Percentiles rank a stretch among this genome's conserved stretches.
phyloP scores from a whole-genome alignment of 2,888 invertebrate genomes.

The Synergus gifuensis region DNA sequence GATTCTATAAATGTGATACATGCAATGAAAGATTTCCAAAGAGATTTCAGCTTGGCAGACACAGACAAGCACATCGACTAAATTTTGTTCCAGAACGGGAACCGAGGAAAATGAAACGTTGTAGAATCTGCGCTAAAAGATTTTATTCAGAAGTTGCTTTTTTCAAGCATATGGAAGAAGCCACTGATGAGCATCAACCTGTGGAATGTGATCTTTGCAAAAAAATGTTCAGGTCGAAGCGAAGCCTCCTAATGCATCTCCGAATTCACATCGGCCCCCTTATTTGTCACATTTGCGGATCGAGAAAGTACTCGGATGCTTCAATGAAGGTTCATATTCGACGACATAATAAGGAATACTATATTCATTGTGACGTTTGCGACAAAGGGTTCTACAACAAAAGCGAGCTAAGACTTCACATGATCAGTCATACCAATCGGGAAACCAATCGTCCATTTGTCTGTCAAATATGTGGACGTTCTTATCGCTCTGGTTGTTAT shows the following conservation, averaged over 20 bases:
- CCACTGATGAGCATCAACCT: constrained; percentile 63
- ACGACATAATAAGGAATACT: constrained; percentile 78
- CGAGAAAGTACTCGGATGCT: constrained; percentile 81
- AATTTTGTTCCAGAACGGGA: not conserved
- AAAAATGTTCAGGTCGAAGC: constrained; percentile 79
- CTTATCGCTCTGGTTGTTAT: constrained; percentile 78
- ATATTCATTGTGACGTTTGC: constrained; percentile 76
- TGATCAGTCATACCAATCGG: constrained; percentile 63
- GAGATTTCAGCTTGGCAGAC: constrained; percentile 44
- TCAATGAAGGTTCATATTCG: constrained; percentile 81
- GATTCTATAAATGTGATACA: constrained; percentile 51
- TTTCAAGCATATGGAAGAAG: constrained; percentile 77
- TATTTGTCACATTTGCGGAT: constrained; percentile 77
- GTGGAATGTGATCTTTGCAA: constrained; percentile 80
- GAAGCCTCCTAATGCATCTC: constrained; percentile 74
- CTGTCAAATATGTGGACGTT: constrained; percentile 75
- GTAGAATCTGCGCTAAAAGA: constrained; percentile 76
- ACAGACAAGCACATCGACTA: constrained; percentile 43
- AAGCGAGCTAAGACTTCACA: constrained; percentile 74
- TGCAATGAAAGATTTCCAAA: constrained; percentile 54
- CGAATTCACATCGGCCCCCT: constrained; percentile 44
- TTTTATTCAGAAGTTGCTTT: constrained; percentile 78
- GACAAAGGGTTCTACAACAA: constrained; percentile 77
- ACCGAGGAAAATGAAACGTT: constrained; percentile 12
- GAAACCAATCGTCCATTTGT: constrained; percentile 69